Evolutionary conservation across 2,113 vertebrate species (phyloP).

Genomic region (Henicopernis longicauda): DNA sequence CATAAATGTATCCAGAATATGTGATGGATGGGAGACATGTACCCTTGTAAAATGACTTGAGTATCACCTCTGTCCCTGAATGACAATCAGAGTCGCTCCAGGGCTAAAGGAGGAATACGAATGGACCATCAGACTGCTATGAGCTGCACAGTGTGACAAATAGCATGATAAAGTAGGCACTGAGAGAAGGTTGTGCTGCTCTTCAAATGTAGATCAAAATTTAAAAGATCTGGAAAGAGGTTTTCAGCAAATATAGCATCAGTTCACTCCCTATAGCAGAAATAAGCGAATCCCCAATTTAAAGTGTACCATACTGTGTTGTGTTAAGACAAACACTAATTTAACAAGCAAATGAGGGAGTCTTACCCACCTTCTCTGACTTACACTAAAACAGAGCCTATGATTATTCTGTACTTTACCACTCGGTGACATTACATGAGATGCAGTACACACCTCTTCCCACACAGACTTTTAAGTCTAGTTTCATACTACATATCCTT

Average conservation of each 20-base stretch:
- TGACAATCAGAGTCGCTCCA: neutral
- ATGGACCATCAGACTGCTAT: neutral
- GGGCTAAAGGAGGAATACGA: neutral
- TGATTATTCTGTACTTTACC: neutral
- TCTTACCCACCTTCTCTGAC: neutral
- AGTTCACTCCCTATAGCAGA: neutral
- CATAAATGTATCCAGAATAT: neutral
- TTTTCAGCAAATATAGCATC: neutral
- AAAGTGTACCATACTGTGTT: neutral
- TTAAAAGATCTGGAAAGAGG: neutral
- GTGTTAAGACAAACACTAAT: neutral
- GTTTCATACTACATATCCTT: neutral
- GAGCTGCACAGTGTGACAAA: neutral
- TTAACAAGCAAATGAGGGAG: neutral
- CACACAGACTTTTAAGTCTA: neutral
- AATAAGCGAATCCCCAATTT: neutral
- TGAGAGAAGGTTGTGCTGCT: neutral
- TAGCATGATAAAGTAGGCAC: neutral
- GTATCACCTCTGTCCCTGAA: neutral
- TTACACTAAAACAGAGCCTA: neutral
- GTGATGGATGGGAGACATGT: neutral
- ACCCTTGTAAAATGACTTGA: neutral
- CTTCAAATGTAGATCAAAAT: neutral
- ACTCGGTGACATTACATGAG: neutral
- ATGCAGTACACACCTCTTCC: neutral